These are phyloP conservation scores for Entomobrya multifasciata DNA, from an alignment of 2,888 invertebrate genomes.

Conservation along the genomic window DNA sequence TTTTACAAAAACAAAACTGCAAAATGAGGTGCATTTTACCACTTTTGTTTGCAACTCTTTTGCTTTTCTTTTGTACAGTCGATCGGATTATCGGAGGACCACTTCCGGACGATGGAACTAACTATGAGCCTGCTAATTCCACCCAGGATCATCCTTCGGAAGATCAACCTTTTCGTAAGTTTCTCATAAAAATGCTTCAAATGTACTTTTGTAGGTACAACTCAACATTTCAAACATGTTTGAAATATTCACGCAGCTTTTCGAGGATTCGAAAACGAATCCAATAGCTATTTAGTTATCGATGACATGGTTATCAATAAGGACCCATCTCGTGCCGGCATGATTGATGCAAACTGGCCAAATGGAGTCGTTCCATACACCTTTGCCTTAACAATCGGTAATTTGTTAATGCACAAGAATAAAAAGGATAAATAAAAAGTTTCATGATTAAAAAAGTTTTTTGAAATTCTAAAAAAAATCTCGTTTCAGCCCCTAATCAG, in stretches of 20 bases:
- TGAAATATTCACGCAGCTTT: slow-evolving; percentile 36
- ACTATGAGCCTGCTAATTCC: background rate
- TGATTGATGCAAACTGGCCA: slow-evolving; percentile 68
- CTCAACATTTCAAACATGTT: background rate
- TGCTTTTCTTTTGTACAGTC: slow-evolving; percentile 30
- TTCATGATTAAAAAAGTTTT: background rate
- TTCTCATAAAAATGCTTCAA: background rate
- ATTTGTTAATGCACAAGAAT: background rate
- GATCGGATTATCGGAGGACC: slow-evolving; percentile 38
- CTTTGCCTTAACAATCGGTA: slow-evolving; percentile 52
- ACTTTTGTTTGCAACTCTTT: slow-evolving; percentile 16
- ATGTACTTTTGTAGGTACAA: background rate
- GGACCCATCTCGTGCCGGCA: slow-evolving; percentile 57
- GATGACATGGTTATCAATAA: slow-evolving; percentile 73
- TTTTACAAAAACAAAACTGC: slow-evolving; percentile 12
- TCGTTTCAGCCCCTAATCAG: slow-evolving; percentile 68
- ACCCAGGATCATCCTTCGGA: too few species aligned
- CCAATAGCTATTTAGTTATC: slow-evolving; percentile 51
- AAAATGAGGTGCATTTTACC: slow-evolving; percentile 34
- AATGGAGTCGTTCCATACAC: slow-evolving; percentile 62
- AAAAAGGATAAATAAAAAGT: background rate
- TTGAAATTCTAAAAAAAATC: too few species aligned
- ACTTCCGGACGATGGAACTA: slow-evolving; percentile 1
- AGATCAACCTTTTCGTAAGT: slow-evolving; percentile 23
- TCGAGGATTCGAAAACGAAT: slow-evolving; percentile 53